Percentiles rank a stretch among this genome's conserved stretches.
Conservation (phyloP, 2,797 vertebrate species). For the Acanthiza pusilla region DNA sequence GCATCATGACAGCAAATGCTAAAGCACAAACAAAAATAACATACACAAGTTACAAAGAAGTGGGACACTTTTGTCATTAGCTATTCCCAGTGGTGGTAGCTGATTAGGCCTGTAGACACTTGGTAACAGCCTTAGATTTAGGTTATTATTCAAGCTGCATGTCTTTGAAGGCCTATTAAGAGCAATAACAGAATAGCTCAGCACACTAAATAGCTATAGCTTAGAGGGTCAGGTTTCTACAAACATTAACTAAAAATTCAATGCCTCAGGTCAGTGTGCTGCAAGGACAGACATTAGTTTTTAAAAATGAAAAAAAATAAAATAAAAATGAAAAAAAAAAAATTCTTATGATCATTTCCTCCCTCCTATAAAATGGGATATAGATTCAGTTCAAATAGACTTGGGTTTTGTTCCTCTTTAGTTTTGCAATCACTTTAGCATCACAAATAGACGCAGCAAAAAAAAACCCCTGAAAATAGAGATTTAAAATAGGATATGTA, state of each 20-base stretch:
- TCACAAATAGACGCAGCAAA: not conserved
- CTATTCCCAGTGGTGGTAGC: not conserved
- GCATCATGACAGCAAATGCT: not conserved
- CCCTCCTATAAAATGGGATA: accelerated
- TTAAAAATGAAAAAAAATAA: not conserved
- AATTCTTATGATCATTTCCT: accelerated
- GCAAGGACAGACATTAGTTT: not conserved
- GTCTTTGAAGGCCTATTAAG: not conserved
- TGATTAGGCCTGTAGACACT: not conserved
- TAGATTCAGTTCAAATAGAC: not conserved
- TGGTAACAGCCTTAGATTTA: not conserved
- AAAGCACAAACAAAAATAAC: not conserved
- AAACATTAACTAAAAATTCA: not conserved
- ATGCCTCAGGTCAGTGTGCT: not conserved
- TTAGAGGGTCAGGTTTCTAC: not conserved
- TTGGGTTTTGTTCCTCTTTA: not conserved
- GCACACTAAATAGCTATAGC: not conserved
- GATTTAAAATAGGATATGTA: not conserved
- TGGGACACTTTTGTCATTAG: not conserved
- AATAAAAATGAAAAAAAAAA: accelerated
- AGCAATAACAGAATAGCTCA: not conserved
- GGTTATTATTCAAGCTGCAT: not conserved
- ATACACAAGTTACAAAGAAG: not conserved
- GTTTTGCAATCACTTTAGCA: not conserved
- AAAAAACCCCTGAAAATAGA: not conserved